phyloP scores from a whole-genome alignment of 1,140 invertebrate genomes.

The Popillia japonica region DNA sequence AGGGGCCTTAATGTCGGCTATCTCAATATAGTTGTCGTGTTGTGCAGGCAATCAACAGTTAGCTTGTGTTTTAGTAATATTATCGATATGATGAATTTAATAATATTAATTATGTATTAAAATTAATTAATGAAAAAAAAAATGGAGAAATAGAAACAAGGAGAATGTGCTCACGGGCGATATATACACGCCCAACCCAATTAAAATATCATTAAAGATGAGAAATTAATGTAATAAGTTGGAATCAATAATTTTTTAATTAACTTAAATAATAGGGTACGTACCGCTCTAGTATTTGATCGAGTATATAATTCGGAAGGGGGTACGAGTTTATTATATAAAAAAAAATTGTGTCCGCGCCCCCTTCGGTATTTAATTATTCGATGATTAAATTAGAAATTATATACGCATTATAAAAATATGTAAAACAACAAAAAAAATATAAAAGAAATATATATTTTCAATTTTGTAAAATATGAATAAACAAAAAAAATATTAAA shows the following conservation, averaged over 20 bases:
- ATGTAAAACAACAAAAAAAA: slow-evolving; percentile 29
- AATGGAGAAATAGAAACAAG: background rate
- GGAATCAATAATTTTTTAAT: slow-evolving; percentile 13
- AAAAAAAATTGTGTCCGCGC: too few species aligned
- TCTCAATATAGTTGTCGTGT: slow-evolving; percentile 55
- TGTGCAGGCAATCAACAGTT: slow-evolving; percentile 57
- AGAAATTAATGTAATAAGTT: background rate
- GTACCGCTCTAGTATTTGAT: background rate
- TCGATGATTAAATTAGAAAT: slow-evolving; percentile 4
- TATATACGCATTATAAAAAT: slow-evolving; percentile 35
- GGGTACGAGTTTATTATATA: too few species aligned
- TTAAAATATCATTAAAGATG: slow-evolving; percentile 26
- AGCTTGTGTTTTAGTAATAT: slow-evolving; percentile 51
- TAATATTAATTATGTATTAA: too few species aligned
- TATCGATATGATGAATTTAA: slow-evolving; percentile 33
- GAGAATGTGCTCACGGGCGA: slow-evolving; percentile 15
- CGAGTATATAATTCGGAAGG: background rate
- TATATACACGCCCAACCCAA: background rate
- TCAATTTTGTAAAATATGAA: slow-evolving; percentile 31
- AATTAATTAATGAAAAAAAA: slow-evolving; percentile 23
- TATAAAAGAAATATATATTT: slow-evolving; percentile 31
- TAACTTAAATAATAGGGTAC: background rate
- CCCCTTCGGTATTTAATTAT: background rate
- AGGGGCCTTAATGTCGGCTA: slow-evolving; percentile 56
- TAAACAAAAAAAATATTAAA: slow-evolving; percentile 15